Evolutionary conservation across 2,888 invertebrate genomes (phyloP).

Genomic region (Mythimna ferrago): DNA sequence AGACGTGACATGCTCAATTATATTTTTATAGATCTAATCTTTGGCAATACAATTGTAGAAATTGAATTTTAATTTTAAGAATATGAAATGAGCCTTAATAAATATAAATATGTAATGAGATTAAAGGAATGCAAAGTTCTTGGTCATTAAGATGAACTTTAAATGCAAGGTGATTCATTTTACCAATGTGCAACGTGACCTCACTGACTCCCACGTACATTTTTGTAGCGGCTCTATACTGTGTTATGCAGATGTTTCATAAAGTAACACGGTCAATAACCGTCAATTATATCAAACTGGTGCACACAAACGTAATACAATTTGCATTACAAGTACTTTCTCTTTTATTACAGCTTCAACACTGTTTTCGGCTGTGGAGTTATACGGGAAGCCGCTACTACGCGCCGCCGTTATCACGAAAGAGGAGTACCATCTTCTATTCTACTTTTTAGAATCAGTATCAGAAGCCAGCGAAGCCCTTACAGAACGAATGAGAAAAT

Average conservation of each 20-base stretch:
- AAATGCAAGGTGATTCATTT: constrained; percentile 81
- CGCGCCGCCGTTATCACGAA: constrained; percentile 88
- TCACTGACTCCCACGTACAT: constrained; percentile 74
- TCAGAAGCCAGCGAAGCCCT: constrained; percentile 88
- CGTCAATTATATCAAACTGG: constrained; percentile 60
- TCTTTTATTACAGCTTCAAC: constrained; percentile 87
- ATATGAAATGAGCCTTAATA: background rate
- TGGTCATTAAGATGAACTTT: constrained; percentile 78
- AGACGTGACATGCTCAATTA: constrained; percentile 39
- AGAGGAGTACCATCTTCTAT: constrained; percentile 89
- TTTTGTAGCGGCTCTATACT: constrained; percentile 61
- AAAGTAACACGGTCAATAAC: constrained; percentile 63
- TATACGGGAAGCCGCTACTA: constrained; percentile 91
- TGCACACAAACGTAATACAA: constrained; percentile 61
- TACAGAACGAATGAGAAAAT: constrained; percentile 87
- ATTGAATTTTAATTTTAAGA: background rate
- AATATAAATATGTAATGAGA: constrained; percentile 6
- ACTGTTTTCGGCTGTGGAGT: constrained; percentile 91
- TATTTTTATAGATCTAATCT: constrained; percentile 35
- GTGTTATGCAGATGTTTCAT: constrained; percentile 62
- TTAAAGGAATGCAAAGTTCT: constrained; percentile 74
- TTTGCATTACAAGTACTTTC: constrained; percentile 68
- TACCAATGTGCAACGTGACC: constrained; percentile 72
- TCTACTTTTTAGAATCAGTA: constrained; percentile 88
- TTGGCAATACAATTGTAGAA: constrained; percentile 12